Evolutionary conservation across 37 sponge, comb jelly and placozoan species (phyloP).

Genomic region (Geodia barretti): DNA sequence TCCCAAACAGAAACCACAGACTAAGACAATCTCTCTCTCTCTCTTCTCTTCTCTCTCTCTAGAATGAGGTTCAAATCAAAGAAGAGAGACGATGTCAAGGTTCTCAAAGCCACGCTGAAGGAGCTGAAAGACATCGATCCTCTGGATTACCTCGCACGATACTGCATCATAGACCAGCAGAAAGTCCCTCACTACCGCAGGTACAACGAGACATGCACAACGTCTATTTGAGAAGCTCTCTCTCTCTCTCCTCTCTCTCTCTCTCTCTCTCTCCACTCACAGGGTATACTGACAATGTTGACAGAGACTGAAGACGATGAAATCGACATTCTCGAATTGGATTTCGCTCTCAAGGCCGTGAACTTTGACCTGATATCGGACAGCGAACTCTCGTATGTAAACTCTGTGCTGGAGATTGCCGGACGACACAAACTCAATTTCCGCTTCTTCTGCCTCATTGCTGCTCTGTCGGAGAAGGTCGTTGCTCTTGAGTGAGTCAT

Average conservation of each 20-base stretch:
- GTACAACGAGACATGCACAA: neutral
- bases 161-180: conserved; percentile 85
- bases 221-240: neutral
- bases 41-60: neutral
- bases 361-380: conserved; percentile 88
- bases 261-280: conserved; percentile 2
- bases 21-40: neutral
- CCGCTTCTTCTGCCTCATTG: conserved; percentile 77
- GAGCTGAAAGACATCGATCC: conserved; percentile 86
- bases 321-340: conserved; percentile 77
- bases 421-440: conserved; percentile 83
- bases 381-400: conserved; percentile 71
- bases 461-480: conserved; percentile 92
- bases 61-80: conserved; percentile 22
- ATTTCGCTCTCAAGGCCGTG: conserved; percentile 91
- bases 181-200: conserved; percentile 52
- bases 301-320: conserved; percentile 87
- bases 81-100: conserved; percentile 65
- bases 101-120: conserved; percentile 55
- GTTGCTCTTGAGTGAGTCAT: conserved; percentile 88
- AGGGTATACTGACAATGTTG: conserved; percentile 73
- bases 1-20: neutral
- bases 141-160: conserved; percentile 89
- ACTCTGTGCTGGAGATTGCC: conserved; percentile 84
- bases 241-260: neutral